Conservation (phyloP, 2,888 invertebrate genomes). For the Eilema depressum region DNA sequence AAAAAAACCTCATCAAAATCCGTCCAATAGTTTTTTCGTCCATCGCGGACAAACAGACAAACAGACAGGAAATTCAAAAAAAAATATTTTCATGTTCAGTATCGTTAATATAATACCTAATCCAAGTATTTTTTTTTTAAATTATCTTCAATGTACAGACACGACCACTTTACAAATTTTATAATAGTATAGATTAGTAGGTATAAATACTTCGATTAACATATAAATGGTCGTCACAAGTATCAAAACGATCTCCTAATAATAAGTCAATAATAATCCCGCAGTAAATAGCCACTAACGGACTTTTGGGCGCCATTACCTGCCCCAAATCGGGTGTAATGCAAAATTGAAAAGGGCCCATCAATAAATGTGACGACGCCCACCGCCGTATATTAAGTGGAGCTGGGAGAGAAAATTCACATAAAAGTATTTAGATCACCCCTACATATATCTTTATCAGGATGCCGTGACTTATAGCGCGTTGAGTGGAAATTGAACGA, state of each 20-base stretch:
- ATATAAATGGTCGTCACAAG: not conserved
- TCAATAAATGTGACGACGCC: slow-evolving; percentile 58
- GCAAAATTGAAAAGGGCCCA: slow-evolving; percentile 56
- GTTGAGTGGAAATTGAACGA: slow-evolving; percentile 4
- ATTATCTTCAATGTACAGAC: no score
- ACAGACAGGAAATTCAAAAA: no score
- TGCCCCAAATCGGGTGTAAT: slow-evolving; percentile 37
- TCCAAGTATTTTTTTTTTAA: no score
- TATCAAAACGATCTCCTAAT: not conserved
- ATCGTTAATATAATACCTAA: no score
- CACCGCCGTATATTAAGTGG: slow-evolving; percentile 39
- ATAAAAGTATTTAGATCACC: slow-evolving; percentile 67
- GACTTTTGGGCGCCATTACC: slow-evolving; percentile 33
- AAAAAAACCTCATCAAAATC: no score
- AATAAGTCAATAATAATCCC: slow-evolving; percentile 13
- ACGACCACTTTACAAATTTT: no score
- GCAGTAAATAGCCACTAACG: slow-evolving; percentile 30
- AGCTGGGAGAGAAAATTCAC: slow-evolving; percentile 51
- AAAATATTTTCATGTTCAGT: no score
- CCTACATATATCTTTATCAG: slow-evolving; percentile 59
- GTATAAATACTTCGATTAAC: not conserved
- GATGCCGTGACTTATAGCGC: slow-evolving; percentile 39
- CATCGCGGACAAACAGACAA: no score
- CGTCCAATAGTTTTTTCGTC: no score
- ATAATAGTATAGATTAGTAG: no score